These are phyloP conservation scores for Lycophotia porphyrea DNA, from an alignment of 2,888 invertebrate species.

Conservation along the genomic window DNA sequence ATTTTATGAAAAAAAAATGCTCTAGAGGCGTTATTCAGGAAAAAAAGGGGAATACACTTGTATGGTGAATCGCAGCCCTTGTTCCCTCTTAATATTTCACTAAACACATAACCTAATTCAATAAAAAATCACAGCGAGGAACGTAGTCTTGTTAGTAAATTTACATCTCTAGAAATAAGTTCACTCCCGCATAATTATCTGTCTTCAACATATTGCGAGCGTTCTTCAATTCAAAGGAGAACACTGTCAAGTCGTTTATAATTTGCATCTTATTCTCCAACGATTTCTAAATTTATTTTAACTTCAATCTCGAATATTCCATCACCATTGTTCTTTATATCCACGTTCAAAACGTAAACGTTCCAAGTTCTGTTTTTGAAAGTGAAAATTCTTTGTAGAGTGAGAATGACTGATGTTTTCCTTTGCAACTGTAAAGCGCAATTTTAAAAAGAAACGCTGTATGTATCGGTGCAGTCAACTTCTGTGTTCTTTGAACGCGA, in stretches of 20 bases:
- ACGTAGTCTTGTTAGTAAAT: background rate
- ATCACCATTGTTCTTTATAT: constrained; percentile 18
- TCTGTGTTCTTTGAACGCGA: constrained; percentile 7
- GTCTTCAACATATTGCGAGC: constrained; percentile 19
- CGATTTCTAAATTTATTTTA: constrained; percentile 22
- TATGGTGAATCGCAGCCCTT: no score
- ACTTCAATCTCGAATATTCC: constrained; percentile 28
- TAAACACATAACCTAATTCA: background rate
- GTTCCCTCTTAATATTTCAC: background rate
- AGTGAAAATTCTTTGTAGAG: constrained; percentile 37
- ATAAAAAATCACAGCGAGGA: background rate
- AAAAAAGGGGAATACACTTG: no score
- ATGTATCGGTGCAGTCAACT: constrained; percentile 12
- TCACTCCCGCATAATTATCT: constrained; percentile 7
- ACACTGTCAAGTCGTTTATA: constrained; percentile 26
- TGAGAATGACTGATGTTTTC: constrained; percentile 39
- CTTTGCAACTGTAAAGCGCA: constrained; percentile 31
- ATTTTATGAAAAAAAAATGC: no score
- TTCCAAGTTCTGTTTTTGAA: constrained; percentile 18
- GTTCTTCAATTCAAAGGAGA: constrained; percentile 35
- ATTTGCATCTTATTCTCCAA: constrained; percentile 29
- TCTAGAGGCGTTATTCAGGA: no score
- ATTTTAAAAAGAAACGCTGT: constrained; percentile 36
- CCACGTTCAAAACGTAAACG: constrained; percentile 3
- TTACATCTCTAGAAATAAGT: background rate